Conservation (phyloP, 2,113 vertebrate genomes). For the Gadus macrocephalus region DNA sequence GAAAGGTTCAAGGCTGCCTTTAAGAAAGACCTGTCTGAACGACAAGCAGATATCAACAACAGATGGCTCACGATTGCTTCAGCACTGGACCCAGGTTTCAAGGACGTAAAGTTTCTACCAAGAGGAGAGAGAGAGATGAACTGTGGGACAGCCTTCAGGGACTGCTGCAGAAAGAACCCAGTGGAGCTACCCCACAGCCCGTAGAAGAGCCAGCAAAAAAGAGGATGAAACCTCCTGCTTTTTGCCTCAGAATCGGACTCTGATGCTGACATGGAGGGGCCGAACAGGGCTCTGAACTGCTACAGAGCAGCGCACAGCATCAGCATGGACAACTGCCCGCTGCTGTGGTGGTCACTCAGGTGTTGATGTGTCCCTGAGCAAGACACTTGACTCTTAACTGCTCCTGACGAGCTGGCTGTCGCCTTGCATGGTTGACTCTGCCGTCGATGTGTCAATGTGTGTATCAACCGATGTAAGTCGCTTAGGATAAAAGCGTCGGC, state of each 20-base stretch:
- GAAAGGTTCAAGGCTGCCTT: no score
- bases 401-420: no score
- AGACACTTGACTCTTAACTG: no score
- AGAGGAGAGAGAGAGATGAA: conserved; percentile 23
- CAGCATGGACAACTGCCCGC: neutral
- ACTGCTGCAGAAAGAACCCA: neutral
- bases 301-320: no score
- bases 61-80: conserved; percentile 19
- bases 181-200: neutral
- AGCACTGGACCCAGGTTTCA: conserved; percentile 27
- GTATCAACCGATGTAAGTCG: no score
- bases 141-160: conserved; percentile 12
- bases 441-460: no score
- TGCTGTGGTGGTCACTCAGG: neutral
- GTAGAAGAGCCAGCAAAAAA: conserved; percentile 4
- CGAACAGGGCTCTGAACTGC: conserved; percentile 2
- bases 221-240: neutral
- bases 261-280: conserved; percentile 1
- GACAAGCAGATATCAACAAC: neutral
- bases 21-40: neutral
- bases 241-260: conserved; percentile 22
- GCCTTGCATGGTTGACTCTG: no score
- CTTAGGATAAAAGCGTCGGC: no score
- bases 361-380: no score
- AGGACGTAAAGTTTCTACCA: conserved; percentile 18